phyloP scores from a whole-genome alignment of 2,888 invertebrate genomes.

The Drosophila kambysellisi region DNA sequence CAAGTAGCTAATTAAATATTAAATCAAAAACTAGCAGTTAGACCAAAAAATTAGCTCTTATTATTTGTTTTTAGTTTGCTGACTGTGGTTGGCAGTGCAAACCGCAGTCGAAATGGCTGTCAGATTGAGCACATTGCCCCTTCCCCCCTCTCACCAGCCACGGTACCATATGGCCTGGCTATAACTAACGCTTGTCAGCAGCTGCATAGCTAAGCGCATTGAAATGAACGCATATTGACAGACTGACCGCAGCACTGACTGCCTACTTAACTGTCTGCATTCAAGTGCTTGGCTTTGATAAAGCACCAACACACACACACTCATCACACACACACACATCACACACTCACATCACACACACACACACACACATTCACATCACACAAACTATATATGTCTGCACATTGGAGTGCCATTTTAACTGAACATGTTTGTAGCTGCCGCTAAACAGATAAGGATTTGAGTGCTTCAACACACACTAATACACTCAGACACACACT shows the following conservation, averaged over 20 bases:
- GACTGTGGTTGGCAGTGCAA: background rate
- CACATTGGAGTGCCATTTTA: slow-evolving; percentile 34
- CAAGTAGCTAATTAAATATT: slow-evolving; percentile 24
- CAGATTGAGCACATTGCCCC: slow-evolving; percentile 22
- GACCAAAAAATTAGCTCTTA: slow-evolving; percentile 14
- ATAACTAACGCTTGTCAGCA: slow-evolving; percentile 2
- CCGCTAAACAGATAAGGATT: slow-evolving; percentile 73
- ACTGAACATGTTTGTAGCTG: slow-evolving; percentile 60
- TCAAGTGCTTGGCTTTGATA: slow-evolving; percentile 73
- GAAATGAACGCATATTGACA: slow-evolving; percentile 69
- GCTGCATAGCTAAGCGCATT: slow-evolving; percentile 70
- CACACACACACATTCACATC: background rate
- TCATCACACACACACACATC: slow-evolving; percentile 10
- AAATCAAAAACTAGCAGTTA: slow-evolving; percentile 18
- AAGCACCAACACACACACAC: slow-evolving; percentile 41
- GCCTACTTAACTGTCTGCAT: slow-evolving; percentile 73
- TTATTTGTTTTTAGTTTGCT: slow-evolving; percentile 5
- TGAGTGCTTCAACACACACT: slow-evolving; percentile 47
- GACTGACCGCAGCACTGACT: slow-evolving; percentile 64
- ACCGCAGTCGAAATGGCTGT: slow-evolving; percentile 43
- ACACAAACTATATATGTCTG: background rate
- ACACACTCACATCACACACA: slow-evolving; percentile 3
- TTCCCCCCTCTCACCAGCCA: no score
- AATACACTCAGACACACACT: slow-evolving; percentile 15
- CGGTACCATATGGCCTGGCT: background rate